Percentiles rank a stretch among this genome's conserved stretches.
These are phyloP conservation scores for Chlorops oryzae DNA, from an alignment of 1,140 invertebrate species.

Conservation along the genomic window DNA sequence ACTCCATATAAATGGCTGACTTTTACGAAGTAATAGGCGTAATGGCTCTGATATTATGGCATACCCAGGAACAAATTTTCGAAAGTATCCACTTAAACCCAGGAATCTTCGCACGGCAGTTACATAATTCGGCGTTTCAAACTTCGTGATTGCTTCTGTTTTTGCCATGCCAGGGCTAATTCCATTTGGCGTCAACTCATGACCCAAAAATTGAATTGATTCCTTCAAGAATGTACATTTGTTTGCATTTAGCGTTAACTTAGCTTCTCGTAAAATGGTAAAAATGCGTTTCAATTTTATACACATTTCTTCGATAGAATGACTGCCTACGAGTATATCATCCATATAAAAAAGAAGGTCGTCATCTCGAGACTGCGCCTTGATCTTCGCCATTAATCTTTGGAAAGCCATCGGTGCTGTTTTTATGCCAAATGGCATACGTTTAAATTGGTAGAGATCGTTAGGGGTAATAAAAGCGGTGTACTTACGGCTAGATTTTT, in stretches of 20 bases:
- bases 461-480: conserved; percentile 47
- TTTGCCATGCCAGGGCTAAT: conserved; percentile 16
- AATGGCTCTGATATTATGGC: conserved; percentile 18
- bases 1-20: too few relatives aligned
- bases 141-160: conserved; percentile 15
- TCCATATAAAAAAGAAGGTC: too few relatives aligned
- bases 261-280: conserved; percentile 3
- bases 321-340: too few relatives aligned
- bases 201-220: conserved; percentile 15
- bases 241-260: conserved; percentile 47
- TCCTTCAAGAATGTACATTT: conserved; percentile 46
- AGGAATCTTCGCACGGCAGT: conserved; percentile 8
- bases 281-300: background rate
- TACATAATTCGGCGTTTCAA: conserved; percentile 5
- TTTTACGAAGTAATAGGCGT: too few relatives aligned
- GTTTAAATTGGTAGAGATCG: conserved; percentile 51
- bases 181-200: conserved; percentile 3
- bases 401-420: conserved; percentile 28
- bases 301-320: conserved; percentile 2
- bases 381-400: too few relatives aligned
- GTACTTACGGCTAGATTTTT: conserved; percentile 15
- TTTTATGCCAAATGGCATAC: conserved; percentile 39
- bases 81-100: conserved; percentile 26
- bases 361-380: background rate
- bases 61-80: conserved; percentile 24